Percentiles rank a stretch among this genome's conserved stretches.
phyloP scores from a whole-genome alignment of 2,888 invertebrate genomes.

The Hedya salicella region DNA sequence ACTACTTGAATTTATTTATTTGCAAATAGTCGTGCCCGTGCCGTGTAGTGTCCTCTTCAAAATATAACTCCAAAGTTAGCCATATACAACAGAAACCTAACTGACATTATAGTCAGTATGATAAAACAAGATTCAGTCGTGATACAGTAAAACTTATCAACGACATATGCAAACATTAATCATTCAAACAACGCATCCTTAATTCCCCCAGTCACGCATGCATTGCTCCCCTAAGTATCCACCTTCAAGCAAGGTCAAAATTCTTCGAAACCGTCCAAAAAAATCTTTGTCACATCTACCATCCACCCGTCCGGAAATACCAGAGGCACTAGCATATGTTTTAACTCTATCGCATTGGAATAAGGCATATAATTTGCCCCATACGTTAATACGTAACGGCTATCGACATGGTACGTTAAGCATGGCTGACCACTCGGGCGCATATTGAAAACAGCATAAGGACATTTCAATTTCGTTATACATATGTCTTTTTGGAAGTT shows the following conservation, averaged over 20 bases:
- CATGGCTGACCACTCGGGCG: constrained; percentile 45
- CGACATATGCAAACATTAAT: constrained; percentile 17
- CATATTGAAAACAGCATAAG: constrained; percentile 24
- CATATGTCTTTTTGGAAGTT: background rate
- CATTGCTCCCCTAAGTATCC: constrained; percentile 20
- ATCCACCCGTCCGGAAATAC: constrained; percentile 20
- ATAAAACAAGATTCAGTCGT: too few relatives aligned
- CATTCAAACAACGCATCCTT: constrained; percentile 20
- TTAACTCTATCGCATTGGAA: constrained; percentile 11
- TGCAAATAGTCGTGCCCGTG: too few relatives aligned
- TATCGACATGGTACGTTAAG: constrained; percentile 50
- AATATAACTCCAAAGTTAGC: too few relatives aligned
- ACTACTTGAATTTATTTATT: too few relatives aligned
- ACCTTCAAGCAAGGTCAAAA: background rate
- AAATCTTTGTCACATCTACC: constrained; percentile 28
- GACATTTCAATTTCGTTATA: constrained; percentile 2
- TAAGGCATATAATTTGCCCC: constrained; percentile 48
- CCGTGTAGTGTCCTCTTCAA: too few relatives aligned
- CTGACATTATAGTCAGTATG: too few relatives aligned
- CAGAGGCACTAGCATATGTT: background rate
- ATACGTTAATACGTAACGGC: constrained; percentile 46
- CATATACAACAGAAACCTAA: too few relatives aligned
- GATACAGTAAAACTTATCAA: background rate
- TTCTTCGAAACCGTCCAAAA: constrained; percentile 5
- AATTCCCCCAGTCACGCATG: constrained; percentile 27